A percentile compares a stretch with the other conserved stretches of the same genome.
Conservation (phyloP, 1,140 invertebrate species). For the Bombus polaris region DNA sequence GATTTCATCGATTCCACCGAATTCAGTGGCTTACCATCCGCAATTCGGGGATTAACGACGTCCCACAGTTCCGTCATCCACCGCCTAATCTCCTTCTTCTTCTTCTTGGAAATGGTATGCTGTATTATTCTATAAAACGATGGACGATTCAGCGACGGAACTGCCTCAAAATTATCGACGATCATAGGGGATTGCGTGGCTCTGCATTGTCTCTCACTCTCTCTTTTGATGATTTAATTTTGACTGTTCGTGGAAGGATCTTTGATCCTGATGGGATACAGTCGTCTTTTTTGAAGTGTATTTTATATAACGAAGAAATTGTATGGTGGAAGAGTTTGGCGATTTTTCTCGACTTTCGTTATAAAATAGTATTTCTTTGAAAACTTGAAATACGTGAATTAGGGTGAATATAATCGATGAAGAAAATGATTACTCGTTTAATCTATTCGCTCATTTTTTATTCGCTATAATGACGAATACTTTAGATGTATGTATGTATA, state of each 20-base stretch:
- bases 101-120: constrained; percentile 37
- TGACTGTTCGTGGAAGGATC: constrained; percentile 12
- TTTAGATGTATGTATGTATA: no score
- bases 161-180: constrained; percentile 42
- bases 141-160: constrained; percentile 32
- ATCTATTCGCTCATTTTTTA: no score
- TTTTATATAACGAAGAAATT: not conserved
- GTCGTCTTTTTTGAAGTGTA: not conserved
- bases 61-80: not conserved
- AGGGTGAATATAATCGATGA: not conserved
- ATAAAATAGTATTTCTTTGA: no score
- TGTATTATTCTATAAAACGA: constrained; percentile 1
- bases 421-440: not conserved
- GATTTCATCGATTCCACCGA: constrained; percentile 49
- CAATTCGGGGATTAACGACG: constrained; percentile 44
- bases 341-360: no score
- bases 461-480: no score
- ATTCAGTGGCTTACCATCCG: constrained; percentile 51
- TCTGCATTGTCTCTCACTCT: not conserved
- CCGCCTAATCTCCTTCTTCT: constrained; percentile 44
- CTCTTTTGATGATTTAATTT: constrained; percentile 38
- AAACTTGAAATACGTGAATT: no score
- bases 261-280: not conserved
- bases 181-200: not conserved
- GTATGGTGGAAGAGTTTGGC: no score